A percentile compares a stretch with the other conserved stretches of the same genome.
phyloP scores from a whole-genome alignment of 2,113 vertebrate species.

The Larimichthys polyactis region DNA sequence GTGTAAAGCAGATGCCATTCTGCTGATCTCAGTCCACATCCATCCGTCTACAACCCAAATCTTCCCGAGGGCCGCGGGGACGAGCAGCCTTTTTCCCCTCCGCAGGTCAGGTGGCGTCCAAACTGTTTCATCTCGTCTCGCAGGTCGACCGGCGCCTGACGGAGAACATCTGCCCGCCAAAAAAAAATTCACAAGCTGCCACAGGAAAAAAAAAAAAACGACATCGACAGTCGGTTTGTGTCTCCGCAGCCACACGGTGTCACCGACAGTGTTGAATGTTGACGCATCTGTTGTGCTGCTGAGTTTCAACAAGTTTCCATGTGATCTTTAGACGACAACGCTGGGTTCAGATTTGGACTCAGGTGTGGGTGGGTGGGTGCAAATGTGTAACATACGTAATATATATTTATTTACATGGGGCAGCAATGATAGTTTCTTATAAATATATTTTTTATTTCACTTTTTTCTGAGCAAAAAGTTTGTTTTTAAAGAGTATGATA shows the following conservation, averaged over 20 bases:
- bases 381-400: background rate
- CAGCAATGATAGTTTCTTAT: background rate
- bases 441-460: too few relatives aligned
- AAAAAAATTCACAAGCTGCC: constrained; percentile 69
- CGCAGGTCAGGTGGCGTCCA: constrained; percentile 50
- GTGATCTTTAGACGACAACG: constrained; percentile 5
- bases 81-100: constrained; percentile 5
- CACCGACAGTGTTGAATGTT: constrained; percentile 54
- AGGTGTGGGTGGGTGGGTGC: background rate
- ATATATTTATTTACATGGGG: background rate
- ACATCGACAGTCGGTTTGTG: constrained; percentile 45
- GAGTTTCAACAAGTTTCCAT: constrained; percentile 50
- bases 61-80: constrained; percentile 33
- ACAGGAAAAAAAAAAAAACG: background rate
- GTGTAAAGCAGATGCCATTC: constrained; percentile 74
- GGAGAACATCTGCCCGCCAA: constrained; percentile 76
- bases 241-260: constrained; percentile 43
- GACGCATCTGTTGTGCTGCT: constrained; percentile 49
- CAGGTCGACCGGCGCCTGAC: constrained; percentile 64
- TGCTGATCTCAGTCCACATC: constrained; percentile 75
- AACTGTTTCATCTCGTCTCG: constrained; percentile 45
- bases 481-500: background rate
- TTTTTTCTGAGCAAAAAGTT: background rate
- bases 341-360: background rate
- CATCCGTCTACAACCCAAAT: constrained; percentile 59